These are phyloP conservation scores for Sternarchorhynchus goeldii DNA, from an alignment of 2,797 vertebrate genomes.

Conservation along the genomic window DNA sequence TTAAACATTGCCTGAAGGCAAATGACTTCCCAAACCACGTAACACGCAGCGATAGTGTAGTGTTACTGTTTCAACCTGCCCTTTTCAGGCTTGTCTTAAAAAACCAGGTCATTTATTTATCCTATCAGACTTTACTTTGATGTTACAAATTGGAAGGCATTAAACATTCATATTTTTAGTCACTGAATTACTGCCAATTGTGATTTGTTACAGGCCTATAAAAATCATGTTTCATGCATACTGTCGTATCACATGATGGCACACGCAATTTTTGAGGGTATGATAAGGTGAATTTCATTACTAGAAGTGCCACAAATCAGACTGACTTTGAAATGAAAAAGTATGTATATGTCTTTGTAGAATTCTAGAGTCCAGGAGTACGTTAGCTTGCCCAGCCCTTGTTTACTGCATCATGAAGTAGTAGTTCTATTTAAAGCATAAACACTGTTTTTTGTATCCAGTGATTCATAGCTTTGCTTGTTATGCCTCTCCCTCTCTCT, in stretches of 20 bases:
- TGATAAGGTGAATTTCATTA: neutral
- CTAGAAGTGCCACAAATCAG: neutral
- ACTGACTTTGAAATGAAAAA: neutral
- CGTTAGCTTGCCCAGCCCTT: no score
- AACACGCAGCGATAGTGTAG: no score
- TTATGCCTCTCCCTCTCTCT: constrained; percentile 10
- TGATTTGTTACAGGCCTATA: neutral
- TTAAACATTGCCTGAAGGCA: no score
- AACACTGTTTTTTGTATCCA: constrained; percentile 3
- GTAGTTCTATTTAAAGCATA: constrained; percentile 9
- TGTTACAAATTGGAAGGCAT: neutral
- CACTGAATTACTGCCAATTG: neutral
- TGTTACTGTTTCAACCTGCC: no score
- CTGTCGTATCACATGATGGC: constrained; percentile 11
- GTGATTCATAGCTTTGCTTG: constrained; percentile 37
- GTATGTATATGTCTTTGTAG: neutral
- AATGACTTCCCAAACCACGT: no score
- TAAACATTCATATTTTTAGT: neutral
- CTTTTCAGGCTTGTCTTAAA: neutral
- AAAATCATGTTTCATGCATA: neutral
- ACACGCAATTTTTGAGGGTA: neutral
- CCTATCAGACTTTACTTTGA: neutral
- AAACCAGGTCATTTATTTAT: neutral
- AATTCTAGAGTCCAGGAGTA: neutral
- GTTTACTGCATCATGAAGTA: neutral